Conservation (phyloP, 1,140 invertebrate genomes). For the Grapholita molesta region DNA sequence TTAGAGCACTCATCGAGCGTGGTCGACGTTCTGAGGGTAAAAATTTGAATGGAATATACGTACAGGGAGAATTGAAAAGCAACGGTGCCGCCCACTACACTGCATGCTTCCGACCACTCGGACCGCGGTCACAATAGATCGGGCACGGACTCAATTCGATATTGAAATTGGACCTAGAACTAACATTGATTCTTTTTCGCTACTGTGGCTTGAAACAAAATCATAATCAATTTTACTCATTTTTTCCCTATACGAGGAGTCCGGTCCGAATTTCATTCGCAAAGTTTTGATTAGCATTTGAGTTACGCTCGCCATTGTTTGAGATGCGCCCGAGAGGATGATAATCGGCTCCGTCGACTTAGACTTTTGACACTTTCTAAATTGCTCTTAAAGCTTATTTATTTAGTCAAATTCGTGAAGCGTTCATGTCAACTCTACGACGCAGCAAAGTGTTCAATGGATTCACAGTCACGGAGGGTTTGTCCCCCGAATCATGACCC, state of each 20-base stretch:
- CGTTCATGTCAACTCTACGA: constrained; percentile 3
- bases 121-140: constrained; percentile 61
- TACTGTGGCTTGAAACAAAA: constrained; percentile 18
- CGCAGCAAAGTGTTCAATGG: constrained; percentile 40
- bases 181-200: constrained; percentile 42
- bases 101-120: constrained; percentile 63
- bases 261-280: neutral
- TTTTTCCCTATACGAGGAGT: neutral
- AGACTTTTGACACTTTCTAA: constrained; percentile 46
- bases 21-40: constrained; percentile 60
- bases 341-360: neutral
- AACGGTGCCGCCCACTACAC: constrained; percentile 49
- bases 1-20: constrained; percentile 69
- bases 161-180: constrained; percentile 68
- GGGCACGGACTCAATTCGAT: constrained; percentile 58
- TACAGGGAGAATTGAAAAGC: constrained; percentile 57
- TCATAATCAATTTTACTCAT: neutral
- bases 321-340: neutral
- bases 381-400: constrained; percentile 44
- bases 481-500: constrained; percentile 59
- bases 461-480: constrained; percentile 69
- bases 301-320: constrained; percentile 6
- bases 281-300: constrained; percentile 10
- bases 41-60: constrained; percentile 76
- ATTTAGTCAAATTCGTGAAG: constrained; percentile 43